Evolutionary conservation across 2,113 vertebrate genomes (phyloP), one percentile per base, ranked within the genome.

Genomic region (Sturnus vulgaris): DNA sequence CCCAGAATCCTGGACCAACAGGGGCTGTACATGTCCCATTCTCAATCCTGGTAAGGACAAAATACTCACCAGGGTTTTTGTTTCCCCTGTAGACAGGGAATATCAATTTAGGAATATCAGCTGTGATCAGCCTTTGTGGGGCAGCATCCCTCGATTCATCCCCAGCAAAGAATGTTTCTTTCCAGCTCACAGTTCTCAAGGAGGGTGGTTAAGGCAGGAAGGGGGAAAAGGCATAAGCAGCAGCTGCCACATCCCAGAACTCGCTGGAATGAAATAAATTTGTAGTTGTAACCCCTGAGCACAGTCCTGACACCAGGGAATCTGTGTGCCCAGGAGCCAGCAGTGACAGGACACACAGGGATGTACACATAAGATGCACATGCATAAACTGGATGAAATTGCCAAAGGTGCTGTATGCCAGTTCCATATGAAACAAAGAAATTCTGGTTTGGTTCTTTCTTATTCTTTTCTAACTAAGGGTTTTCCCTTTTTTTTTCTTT

Each of bases 1-100:
- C 87, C 99, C 99, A 19, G 96, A 99, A 87, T 98, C 99, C 80
- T 99, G 99, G 99, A 99, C 98, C 85, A 98, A 98, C 87, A 98
- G 98, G 1, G 99, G 99, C 39, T 99, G 98, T 83, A 99, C 99
- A 64, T 99, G 99, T 91, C 99, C 99, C 12, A 97, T 99, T 78
- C 98, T 99, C 47, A 99, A 99, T 94, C 99, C 99, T 88, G 99
- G 99, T 99, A 96, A 96, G 96, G 70, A 56, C 25, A 88, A 66
- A 83, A 76, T 50, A 15, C 16, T 79, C 76, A 39, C 11, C 5
- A 18, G 37, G 35, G 39, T 0, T 39, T 87, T 64, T 82, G 8
- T 30, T 72, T 52, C 55, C 40, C 15, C 20, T 53, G 13, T 57
- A 52, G 77, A 46, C 31, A 69, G 46, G 19, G 46, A 15, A 42